Base-by-base conservation (phyloP, 2,888 invertebrate species). In the Noctua comes region DNA sequence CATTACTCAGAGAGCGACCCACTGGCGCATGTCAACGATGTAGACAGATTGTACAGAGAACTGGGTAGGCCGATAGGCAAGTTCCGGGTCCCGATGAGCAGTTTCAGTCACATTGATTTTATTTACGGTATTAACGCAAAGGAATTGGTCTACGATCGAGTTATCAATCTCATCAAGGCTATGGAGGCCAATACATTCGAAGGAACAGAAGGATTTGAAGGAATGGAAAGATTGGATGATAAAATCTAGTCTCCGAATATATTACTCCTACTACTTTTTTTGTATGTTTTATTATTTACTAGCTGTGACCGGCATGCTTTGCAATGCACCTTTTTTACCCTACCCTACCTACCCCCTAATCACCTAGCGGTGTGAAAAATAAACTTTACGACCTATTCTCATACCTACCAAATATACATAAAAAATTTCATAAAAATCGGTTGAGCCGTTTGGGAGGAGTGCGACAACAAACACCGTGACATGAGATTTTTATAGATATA, bases 51-150 rank as follows among this genome's bases (percentile, higher is more conserved):
- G 40, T 97, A 95, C 48, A 92, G 89, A 31, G 95, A 96, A 91
- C 96, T 97, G 83, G 97, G 97, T 76, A 97, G 96, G 86, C 94
- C 97, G 66, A 95, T 97, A 10, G 96, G 97, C 8, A 64, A 64
- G 84, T 97, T 97, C 92, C 93, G 96, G 68, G 97, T 98, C 16
- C 96, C 97, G 0, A 94, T 97, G 89, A 88, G 94, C 4, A 93
- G 94, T 24, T 98, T 98, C 89, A 98, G 97, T 90, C 98, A 98
- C 92, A 91, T 98, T 82, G 98, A 98, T 91, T 98, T 98, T 90
- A 94, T 98, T 84, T 98, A 98, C 97, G 98, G 97, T 21, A 97
- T 97, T n/a, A 97, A 98, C 90, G 97, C 97, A 0, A 97, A 96
- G 73, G 94, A 95, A 5, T 91, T 98, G 73, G 91, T 98, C 1